Conservation (phyloP, 2,113 vertebrate species). For the Ailurus styani region DNA sequence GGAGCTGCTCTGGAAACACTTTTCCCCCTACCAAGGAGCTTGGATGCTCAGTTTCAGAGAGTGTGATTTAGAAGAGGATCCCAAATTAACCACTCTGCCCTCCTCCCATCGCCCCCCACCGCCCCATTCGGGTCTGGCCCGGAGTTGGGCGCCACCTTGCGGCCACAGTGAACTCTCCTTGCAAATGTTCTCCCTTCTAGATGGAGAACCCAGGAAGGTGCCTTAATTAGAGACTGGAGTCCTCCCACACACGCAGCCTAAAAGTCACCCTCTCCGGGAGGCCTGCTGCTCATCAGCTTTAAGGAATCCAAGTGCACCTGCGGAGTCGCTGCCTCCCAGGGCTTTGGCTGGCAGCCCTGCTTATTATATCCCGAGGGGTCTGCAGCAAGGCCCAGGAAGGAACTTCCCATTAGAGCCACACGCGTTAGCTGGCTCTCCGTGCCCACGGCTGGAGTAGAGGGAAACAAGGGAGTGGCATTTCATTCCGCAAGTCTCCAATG, state of each 20-base stretch:
- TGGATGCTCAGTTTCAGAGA: not conserved
- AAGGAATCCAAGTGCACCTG: not conserved
- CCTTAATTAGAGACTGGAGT: not conserved
- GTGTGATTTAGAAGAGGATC: not conserved
- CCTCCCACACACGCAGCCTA: not conserved
- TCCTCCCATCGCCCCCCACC: not conserved
- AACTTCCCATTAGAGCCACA: not conserved
- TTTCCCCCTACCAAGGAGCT: not conserved
- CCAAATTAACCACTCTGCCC: not conserved
- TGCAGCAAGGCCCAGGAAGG: not conserved
- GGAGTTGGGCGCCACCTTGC: constrained; percentile 34
- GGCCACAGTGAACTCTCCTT: not conserved
- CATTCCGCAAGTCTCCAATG: not conserved
- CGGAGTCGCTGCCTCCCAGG: fast-evolving
- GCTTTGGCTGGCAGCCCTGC: not conserved
- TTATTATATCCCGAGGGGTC: not conserved
- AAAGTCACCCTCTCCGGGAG: not conserved
- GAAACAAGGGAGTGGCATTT: not conserved
- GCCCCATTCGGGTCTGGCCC: not conserved
- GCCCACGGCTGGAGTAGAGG: not conserved
- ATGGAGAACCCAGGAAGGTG: not conserved
- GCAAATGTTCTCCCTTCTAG: not conserved
- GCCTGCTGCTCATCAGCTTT: not conserved
- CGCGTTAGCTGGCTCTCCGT: not conserved
- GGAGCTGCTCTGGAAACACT: not conserved